A percentile compares a stretch with the other conserved stretches of the same genome.
Evolutionary conservation across 2,888 invertebrate genomes (phyloP).

Genomic region (Steinernema scapterisci): DNA sequence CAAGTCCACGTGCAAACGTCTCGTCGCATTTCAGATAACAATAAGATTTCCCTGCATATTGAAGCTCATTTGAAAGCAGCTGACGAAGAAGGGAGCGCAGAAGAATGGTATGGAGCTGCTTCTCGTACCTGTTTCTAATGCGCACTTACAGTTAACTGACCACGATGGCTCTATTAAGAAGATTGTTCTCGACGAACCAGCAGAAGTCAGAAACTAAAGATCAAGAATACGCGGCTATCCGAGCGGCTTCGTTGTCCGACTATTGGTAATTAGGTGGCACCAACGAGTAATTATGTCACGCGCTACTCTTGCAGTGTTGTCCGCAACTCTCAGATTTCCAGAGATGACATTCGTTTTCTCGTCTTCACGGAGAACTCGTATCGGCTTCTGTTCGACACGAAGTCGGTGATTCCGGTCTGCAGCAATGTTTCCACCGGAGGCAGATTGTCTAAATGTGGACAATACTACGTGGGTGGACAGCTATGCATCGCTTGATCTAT

Average conservation of each 20-base stretch:
- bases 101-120: no score
- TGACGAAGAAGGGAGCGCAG: no score
- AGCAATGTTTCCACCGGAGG: constrained; percentile 32
- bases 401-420: constrained; percentile 43
- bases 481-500: no score
- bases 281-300: neutral
- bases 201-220: neutral
- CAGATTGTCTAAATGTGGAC: constrained; percentile 40
- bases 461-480: constrained; percentile 44
- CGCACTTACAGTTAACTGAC: no score
- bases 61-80: no score
- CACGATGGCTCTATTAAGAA: constrained; percentile 16
- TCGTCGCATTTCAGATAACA: no score
- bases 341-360: constrained; percentile 36
- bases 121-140: no score
- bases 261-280: neutral
- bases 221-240: no score
- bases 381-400: constrained; percentile 48
- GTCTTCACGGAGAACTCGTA: constrained; percentile 43
- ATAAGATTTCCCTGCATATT: no score
- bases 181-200: neutral
- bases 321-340: neutral
- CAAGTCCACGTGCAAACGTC: no score
- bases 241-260: neutral
- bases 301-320: neutral